These are phyloP conservation scores for Catalaphyllia jardinei DNA, from an alignment of 64 coral and sea anemone genomes.

Conservation along the genomic window DNA sequence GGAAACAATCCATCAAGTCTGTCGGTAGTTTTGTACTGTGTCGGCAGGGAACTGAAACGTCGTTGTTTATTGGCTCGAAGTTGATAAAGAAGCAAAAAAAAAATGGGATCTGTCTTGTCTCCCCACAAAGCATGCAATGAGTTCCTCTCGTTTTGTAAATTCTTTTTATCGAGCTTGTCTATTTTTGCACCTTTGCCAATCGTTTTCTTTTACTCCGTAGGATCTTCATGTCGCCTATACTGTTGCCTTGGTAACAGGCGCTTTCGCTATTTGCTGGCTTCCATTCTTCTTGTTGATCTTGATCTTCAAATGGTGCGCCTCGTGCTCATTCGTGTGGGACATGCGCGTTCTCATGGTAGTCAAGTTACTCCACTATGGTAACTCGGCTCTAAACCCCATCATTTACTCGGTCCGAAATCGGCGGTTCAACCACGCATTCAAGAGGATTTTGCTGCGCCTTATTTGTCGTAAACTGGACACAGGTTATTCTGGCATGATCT, in stretches of 20 bases:
- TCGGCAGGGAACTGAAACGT: too few species aligned
- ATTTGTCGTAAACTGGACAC: conserved; percentile 27
- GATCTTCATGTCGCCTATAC: conserved; percentile 89
- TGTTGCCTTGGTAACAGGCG: conserved; percentile 80
- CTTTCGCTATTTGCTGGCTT: conserved; percentile 81
- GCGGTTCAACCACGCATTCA: conserved; percentile 73
- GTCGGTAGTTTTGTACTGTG: too few species aligned
- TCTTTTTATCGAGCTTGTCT: background rate
- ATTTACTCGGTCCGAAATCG: conserved; percentile 83
- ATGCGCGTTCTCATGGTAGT: conserved; percentile 68
- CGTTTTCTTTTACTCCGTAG: conserved; percentile 18
- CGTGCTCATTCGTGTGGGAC: conserved; percentile 72
- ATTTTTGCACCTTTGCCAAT: background rate
- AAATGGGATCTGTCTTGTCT: too few species aligned
- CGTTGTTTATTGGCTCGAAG: too few species aligned
- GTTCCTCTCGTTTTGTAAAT: background rate
- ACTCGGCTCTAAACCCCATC: conserved; percentile 82
- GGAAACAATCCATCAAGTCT: too few species aligned
- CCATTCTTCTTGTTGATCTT: conserved; percentile 83
- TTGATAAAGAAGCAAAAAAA: too few species aligned
- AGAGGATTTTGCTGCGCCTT: conserved; percentile 45
- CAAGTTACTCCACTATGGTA: conserved; percentile 88
- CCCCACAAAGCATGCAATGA: background rate
- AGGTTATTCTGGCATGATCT: background rate
- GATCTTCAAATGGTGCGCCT: conserved; percentile 50